These are phyloP conservation scores for Cosmorhoe ocellata DNA, from an alignment of 2,888 invertebrate species.

Conservation along the genomic window DNA sequence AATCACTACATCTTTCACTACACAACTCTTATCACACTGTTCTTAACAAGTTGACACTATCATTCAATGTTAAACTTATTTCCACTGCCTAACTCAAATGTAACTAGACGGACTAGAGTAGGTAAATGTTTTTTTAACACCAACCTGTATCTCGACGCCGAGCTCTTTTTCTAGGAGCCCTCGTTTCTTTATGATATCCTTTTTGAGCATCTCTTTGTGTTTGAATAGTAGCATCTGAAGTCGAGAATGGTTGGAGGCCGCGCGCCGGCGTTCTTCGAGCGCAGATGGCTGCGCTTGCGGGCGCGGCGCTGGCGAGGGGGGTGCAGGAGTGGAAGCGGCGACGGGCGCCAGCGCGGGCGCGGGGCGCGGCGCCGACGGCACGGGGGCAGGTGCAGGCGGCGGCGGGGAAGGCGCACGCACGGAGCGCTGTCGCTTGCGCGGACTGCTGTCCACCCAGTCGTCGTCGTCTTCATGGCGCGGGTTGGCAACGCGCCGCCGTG, in stretches of 20 bases:
- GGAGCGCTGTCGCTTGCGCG: conserved; percentile 55
- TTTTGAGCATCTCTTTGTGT: conserved; percentile 95
- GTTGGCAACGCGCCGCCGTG: conserved; percentile 57
- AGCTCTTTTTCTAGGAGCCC: conserved; percentile 94
- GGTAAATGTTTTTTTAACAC: not conserved
- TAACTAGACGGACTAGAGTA: too few relatives aligned
- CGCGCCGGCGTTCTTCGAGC: conserved; percentile 77
- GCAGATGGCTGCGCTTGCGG: conserved; percentile 42
- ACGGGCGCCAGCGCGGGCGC: conserved; percentile 27
- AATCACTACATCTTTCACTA: too few relatives aligned
- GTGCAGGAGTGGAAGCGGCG: conserved; percentile 30
- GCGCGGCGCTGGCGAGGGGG: conserved; percentile 22
- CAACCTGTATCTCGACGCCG: conserved; percentile 93
- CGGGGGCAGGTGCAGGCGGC: conserved; percentile 43
- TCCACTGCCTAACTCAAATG: too few relatives aligned
- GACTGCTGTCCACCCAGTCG: conserved; percentile 70
- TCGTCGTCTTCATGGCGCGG: conserved; percentile 68
- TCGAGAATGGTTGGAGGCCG: conserved; percentile 80
- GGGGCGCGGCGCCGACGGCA: conserved; percentile 25
- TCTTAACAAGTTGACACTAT: too few relatives aligned
- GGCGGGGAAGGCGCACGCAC: conserved; percentile 32
- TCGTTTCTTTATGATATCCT: conserved; percentile 95
- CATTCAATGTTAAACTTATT: too few relatives aligned
- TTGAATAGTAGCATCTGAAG: conserved; percentile 90
- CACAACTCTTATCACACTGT: too few relatives aligned